Conservation (phyloP, 2,888 invertebrate genomes). For the Platynereis dumerilii region DNA sequence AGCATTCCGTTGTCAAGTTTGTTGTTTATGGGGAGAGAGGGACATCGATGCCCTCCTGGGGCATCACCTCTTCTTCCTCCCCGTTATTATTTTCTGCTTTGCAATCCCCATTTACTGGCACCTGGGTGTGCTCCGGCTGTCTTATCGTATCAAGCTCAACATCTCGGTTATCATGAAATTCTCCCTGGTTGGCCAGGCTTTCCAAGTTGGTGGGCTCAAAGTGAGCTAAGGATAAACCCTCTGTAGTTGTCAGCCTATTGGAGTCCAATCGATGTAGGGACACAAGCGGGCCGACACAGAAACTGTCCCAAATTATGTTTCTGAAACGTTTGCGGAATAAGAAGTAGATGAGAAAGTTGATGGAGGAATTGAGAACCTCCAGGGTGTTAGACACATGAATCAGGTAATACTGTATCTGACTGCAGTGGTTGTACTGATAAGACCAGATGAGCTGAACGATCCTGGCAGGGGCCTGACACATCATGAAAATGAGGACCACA, state of each 20-base stretch:
- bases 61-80: too few species aligned
- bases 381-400: conserved; percentile 38
- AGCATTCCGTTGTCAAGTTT: too few species aligned
- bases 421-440: conserved; percentile 32
- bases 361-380: conserved; percentile 39
- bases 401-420: conserved; percentile 32
- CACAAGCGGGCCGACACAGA: conserved; percentile 21
- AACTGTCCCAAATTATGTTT: conserved; percentile 25
- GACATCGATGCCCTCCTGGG: too few species aligned
- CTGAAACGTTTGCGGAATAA: conserved; percentile 37
- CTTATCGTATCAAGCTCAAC: too few species aligned
- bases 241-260: conserved; percentile 14
- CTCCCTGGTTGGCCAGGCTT: too few species aligned
- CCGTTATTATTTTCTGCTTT: too few species aligned
- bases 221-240: conserved; percentile 23
- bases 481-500: conserved; percentile 38
- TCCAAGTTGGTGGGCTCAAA: conserved; percentile 14
- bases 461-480: conserved; percentile 39
- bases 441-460: conserved; percentile 30
- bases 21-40: too few species aligned
- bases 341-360: conserved; percentile 39
- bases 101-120: too few species aligned
- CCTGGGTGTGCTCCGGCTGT: too few species aligned
- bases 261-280: not conserved
- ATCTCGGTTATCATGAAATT: too few species aligned